Conservation (phyloP, 2,797 vertebrate species). For the Microctenopoma stevenorrisi region DNA sequence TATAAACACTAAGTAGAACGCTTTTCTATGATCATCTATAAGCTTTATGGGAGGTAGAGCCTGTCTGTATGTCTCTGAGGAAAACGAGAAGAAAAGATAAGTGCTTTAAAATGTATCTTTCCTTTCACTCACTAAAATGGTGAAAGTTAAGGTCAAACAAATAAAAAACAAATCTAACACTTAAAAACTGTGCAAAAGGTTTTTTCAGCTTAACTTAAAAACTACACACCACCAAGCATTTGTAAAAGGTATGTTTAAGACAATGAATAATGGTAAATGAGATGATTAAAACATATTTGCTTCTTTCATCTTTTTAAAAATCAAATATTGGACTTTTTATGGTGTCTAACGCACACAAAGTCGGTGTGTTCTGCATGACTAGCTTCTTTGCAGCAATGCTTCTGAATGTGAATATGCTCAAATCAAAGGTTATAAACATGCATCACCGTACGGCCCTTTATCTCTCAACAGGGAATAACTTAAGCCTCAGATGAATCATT, state of each 20-base stretch:
- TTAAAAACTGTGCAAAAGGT: too few relatives aligned
- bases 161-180: neutral
- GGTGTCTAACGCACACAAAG: constrained; percentile 56
- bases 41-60: too few relatives aligned
- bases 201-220: neutral
- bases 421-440: constrained; percentile 77
- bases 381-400: constrained; percentile 49
- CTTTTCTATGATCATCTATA: too few relatives aligned
- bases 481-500: constrained; percentile 63
- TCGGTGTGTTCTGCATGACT: constrained; percentile 59
- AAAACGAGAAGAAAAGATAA: too few relatives aligned
- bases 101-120: too few relatives aligned
- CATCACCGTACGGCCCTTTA: constrained; percentile 62
- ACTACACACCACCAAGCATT: neutral
- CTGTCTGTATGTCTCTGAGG: too few relatives aligned
- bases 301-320: constrained; percentile 34
- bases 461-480: constrained; percentile 54
- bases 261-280: constrained; percentile 1
- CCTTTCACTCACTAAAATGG: too few relatives aligned
- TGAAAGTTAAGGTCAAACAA: too few relatives aligned
- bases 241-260: constrained; percentile 13
- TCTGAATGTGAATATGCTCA: constrained; percentile 65
- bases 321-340: constrained; percentile 44
- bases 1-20: too few relatives aligned
- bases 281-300: constrained; percentile 37